phyloP scores from a whole-genome alignment of 1,140 invertebrate species.

The Saxidomus purpurata region DNA sequence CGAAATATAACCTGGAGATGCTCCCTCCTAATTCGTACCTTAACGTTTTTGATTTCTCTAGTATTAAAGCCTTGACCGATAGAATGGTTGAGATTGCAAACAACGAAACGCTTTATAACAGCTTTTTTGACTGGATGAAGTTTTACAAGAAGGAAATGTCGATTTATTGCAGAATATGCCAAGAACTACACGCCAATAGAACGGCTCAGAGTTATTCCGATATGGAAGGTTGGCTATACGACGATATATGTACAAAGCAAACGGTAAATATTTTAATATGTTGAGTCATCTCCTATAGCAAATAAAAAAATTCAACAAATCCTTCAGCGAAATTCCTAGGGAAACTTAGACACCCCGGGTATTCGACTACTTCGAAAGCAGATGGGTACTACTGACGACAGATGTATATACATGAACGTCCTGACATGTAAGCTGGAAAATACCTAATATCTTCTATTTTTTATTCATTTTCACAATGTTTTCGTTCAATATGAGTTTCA shows the following conservation, averaged over 20 bases:
- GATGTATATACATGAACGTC: background rate
- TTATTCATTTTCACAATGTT: too few relatives aligned
- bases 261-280: constrained; percentile 35
- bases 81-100: constrained; percentile 46
- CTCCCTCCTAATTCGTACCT: constrained; percentile 54
- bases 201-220: constrained; percentile 46
- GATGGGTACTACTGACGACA: too few relatives aligned
- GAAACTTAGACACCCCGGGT: too few relatives aligned
- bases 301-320: background rate
- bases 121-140: constrained; percentile 54
- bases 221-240: constrained; percentile 57
- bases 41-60: constrained; percentile 62
- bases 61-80: constrained; percentile 32
- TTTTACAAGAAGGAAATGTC: background rate
- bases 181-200: constrained; percentile 51
- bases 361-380: too few relatives aligned
- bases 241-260: constrained; percentile 55
- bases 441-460: too few relatives aligned
- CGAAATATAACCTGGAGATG: constrained; percentile 44
- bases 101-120: constrained; percentile 48
- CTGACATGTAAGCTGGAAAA: background rate
- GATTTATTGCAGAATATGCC: constrained; percentile 40
- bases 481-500: too few relatives aligned
- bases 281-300: background rate
- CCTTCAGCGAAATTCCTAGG: too few relatives aligned